phyloP scores from a whole-genome alignment of 2,888 invertebrate species.

The Baronia brevicornis region DNA sequence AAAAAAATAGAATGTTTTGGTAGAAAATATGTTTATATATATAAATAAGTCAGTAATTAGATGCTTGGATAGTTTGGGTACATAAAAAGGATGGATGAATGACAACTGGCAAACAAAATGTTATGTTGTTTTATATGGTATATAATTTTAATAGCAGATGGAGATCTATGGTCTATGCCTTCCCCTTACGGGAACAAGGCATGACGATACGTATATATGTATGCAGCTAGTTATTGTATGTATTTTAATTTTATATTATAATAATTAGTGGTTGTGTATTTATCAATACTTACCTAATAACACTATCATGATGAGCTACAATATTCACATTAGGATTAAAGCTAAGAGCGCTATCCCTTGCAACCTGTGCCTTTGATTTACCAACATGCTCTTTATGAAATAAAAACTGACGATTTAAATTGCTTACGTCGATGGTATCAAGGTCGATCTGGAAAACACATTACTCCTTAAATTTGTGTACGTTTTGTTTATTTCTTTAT shows the following conservation, averaged over 20 bases:
- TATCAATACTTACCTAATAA: slow-evolving; percentile 82
- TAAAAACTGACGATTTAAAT: slow-evolving; percentile 98
- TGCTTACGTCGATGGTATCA: slow-evolving; percentile 99
- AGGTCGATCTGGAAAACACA: slow-evolving; percentile 91
- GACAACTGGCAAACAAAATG: no score
- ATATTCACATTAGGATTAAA: slow-evolving; percentile 94
- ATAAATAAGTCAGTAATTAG: no score
- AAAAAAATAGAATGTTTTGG: no score
- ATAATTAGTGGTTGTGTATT: slow-evolving; percentile 4
- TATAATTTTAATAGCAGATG: no score
- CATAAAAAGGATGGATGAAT: no score
- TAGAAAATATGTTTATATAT: no score
- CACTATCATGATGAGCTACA: slow-evolving; percentile 93
- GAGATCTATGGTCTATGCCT: no score
- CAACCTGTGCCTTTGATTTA: slow-evolving; percentile 95
- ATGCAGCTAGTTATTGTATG: no score
- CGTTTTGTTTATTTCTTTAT: slow-evolving; percentile 31
- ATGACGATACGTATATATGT: no score
- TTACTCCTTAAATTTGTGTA: slow-evolving; percentile 7
- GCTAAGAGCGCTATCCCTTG: slow-evolving; percentile 89
- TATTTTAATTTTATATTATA: neutral
- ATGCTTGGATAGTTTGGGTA: no score
- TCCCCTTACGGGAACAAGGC: no score
- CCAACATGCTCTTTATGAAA: slow-evolving; percentile 99
- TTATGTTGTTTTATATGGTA: no score